Base-by-base conservation (phyloP, 2,797 vertebrate genomes). In the Chelon labrosus region DNA sequence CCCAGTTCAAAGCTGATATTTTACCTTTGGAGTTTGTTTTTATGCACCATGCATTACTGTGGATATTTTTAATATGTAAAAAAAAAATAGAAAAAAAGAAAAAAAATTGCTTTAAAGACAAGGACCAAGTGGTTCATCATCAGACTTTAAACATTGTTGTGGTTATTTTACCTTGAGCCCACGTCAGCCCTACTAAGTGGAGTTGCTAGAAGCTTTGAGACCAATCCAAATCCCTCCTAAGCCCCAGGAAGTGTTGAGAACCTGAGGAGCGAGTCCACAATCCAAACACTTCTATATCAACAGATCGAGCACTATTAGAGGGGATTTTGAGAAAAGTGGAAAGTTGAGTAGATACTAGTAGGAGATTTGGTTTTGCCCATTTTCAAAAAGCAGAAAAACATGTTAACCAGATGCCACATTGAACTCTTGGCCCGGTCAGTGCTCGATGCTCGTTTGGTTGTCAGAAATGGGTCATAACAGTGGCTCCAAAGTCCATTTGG, bases 401-500 rank as follows among this genome's bases (percentile, higher is more conserved):
- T 46, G 69, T 57, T 49, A 73, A 71, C 64, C 57, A 66, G 59
- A 67, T 53, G 65, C 50, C 61, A 65, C 65, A 79, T 6, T 63
- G 27, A 73, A 57, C 65, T 70, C 19, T 64, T 77, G 63, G 52
- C 59, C 53, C 35, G 16, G 31, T 50, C 31, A n/a, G 47, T 22
- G 16, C 50, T 11, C 39, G n/a, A 46, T 60, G 53, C 61, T 79
- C 80, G 56, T 80, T 76, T 58, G 54, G 57, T 78, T 63, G 70
- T 80, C 73, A 77, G 65, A 86, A 88, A 73, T 83, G 59, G 87
- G 83, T 87, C 75, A 79, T 65, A 65, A 35, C 10, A 41, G 49
- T 66, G 56, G 65, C 85, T 53, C 87, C 88, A 90, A 91, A 91
- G 89, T 87, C 63, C 89, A 85, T 86, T 88, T 90, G 85, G 89